Base-by-base conservation (phyloP, 2,888 invertebrate species). In the Sphecodes monilicornis region DNA sequence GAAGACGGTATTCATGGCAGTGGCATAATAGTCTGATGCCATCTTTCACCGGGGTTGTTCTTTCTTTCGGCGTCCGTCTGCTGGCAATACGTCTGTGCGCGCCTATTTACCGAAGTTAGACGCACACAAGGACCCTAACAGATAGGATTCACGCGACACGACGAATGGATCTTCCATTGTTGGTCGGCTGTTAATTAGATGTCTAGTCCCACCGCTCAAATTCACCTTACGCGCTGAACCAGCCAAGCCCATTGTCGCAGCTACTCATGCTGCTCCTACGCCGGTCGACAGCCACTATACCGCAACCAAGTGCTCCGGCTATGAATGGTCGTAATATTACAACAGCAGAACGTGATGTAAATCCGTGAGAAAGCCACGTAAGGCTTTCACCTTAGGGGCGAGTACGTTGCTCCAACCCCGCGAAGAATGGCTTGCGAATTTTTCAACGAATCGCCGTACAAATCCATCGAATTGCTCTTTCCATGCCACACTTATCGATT, bases 121-220 rank as follows among this genome's bases (percentile, higher is more conserved):
- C 80, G 86, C 41, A 60, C 66, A 78, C 75, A 77, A 60, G 66
- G 69, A 69, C 72, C 76, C 70, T n/a, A 57, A 72, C 64, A 88
- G 93, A 93, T 93, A 93, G 90, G 93, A 94, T 93, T 94, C 92
- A 92, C 81, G 87, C 91, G 92, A 86, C 89, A 92, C 93, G 93
- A 93, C 93, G 93, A 92, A 93, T 93, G 91, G 92, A 91, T 93
- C 93, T 91, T 88, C 92, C 92, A 94, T 94, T 94, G 94, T 94
- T 91, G 90, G 85, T 90, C 91, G 90, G 90, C 93, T 94, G 94
- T 94, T 94, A 94, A 94, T 94, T 94, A 94, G 94, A 93, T 94
- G 94, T 94, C 94, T 93, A 93, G 93, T 93, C 92, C 91, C 92
- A 92, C 91, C 90, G 92, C 90, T 93, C 92, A 92, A 93, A 94